These are phyloP conservation scores for Mongoloraphidia duomilia DNA, from an alignment of 2,888 invertebrate genomes.

Conservation along the genomic window DNA sequence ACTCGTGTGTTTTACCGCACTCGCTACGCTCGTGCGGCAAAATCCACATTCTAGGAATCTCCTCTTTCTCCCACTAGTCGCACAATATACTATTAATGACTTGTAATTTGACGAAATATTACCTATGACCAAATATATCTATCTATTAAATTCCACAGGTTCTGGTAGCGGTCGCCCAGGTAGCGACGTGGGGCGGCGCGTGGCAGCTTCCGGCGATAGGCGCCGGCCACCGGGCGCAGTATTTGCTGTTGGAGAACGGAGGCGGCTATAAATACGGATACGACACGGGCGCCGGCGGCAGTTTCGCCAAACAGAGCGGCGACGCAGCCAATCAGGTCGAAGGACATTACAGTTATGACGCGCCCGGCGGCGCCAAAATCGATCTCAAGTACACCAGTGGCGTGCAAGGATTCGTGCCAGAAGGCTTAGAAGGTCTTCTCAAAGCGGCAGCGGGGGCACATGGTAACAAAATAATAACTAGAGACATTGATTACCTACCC, in stretches of 20 bases:
- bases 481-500: no score
- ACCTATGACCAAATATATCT: no score
- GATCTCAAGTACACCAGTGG: conserved; percentile 24
- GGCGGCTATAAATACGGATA: conserved; percentile 23
- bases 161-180: no score
- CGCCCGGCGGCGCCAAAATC: conserved; percentile 18
- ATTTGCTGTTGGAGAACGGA: conserved; percentile 25
- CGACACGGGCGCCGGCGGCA: conserved; percentile 1
- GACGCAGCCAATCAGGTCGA: conserved; percentile 23
- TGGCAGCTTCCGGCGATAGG: conserved; percentile 25
- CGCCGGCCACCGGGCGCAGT: conserved; percentile 23
- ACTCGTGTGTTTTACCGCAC: no score
- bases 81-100: no score
- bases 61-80: no score
- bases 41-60: no score
- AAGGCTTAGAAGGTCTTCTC: conserved; percentile 11
- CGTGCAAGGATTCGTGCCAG: conserved; percentile 22
- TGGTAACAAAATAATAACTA: no score
- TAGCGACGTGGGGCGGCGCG: no score
- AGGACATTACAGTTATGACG: conserved; percentile 23
- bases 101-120: no score
- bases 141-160: no score
- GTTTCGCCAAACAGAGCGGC: conserved; percentile 21
- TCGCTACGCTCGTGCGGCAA: no score
- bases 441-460: neutral